Evolutionary conservation across 2,888 invertebrate genomes (phyloP), one percentile per base, ranked within the genome.

Genomic region (Trimorus sp.): DNA sequence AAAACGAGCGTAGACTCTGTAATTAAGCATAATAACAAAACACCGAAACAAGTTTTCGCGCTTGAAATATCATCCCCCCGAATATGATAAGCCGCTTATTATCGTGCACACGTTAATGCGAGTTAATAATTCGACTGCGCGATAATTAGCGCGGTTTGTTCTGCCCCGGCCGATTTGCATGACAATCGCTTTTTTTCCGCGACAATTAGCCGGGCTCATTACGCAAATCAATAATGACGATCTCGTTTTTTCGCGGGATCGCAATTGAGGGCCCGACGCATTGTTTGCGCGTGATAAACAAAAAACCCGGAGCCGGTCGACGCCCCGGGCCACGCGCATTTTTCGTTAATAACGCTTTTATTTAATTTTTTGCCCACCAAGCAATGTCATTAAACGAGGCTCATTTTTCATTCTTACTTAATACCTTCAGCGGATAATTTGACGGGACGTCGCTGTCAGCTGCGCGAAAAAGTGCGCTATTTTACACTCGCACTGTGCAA

Each of bases 1-100:
- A 73, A 79, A 81, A 60, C 77, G 69, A 70, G 58, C 49, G 78
- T 75, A 73, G 79, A 70, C 62, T 54, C 71, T 82, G 74, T 82
- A 84, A 84, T 82, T 82, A 84, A 42, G 54, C 58, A 49, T 84
- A 81, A 84, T 79, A 82, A 81, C 80, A 84, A 84, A 83, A 81
- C 65, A 76, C 73, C 74, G 59, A 80, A 83, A 77, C 63, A 54
- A 73, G 73, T 73, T 76, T 83, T 79, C 80, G 84, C 83, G 58
- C 76, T 59, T 77, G 45, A 74, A 80, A 69, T 74, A 82, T 77
- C 79, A 74, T 77, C 79, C 42, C 63, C 12, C 40, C 16, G 59
- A 71, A 73, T 66, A 62, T 68, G 70, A 76, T 68, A 71, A 74
- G 59, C 74, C 54, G 74, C 54, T 82, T 69, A 82, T 82, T 77